phyloP scores from a whole-genome alignment of 1,140 invertebrate genomes.

The Ceratitis capitata region DNA sequence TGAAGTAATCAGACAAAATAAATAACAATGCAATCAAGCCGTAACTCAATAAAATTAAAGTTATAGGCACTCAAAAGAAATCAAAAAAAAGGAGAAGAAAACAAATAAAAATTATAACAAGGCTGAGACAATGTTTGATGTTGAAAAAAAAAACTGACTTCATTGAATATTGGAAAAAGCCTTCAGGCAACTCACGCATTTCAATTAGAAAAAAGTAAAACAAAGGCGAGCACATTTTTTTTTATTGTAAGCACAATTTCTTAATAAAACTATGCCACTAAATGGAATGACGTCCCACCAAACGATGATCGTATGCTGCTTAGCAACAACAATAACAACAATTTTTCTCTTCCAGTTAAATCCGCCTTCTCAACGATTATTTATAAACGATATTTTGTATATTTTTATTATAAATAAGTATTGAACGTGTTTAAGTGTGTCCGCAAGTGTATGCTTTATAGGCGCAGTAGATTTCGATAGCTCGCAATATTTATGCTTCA shows the following conservation, averaged over 20 bases:
- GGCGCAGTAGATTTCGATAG: background rate
- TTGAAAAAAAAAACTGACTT: conserved; percentile 18
- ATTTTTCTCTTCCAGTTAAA: background rate
- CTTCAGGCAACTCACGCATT: conserved; percentile 22
- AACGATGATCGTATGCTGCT: too few species aligned
- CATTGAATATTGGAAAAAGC: background rate
- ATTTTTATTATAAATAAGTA: background rate
- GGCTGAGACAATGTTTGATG: background rate
- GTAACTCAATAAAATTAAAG: background rate
- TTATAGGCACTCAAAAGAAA: too few species aligned
- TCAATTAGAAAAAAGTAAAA: background rate
- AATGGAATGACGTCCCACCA: background rate
- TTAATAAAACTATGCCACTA: background rate
- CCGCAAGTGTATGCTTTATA: background rate
- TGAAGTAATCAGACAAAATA: background rate
- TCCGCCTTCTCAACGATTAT: background rate
- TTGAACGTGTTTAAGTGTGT: background rate
- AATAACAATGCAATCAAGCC: conserved; percentile 8
- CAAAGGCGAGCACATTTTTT: background rate
- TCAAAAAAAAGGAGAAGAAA: background rate
- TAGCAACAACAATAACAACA: background rate
- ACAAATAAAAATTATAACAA: background rate
- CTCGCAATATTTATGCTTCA: background rate
- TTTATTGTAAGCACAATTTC: background rate
- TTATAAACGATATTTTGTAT: background rate